phyloP scores from a whole-genome alignment of 2,113 vertebrate genomes.

The Actenoides lindsayi region DNA sequence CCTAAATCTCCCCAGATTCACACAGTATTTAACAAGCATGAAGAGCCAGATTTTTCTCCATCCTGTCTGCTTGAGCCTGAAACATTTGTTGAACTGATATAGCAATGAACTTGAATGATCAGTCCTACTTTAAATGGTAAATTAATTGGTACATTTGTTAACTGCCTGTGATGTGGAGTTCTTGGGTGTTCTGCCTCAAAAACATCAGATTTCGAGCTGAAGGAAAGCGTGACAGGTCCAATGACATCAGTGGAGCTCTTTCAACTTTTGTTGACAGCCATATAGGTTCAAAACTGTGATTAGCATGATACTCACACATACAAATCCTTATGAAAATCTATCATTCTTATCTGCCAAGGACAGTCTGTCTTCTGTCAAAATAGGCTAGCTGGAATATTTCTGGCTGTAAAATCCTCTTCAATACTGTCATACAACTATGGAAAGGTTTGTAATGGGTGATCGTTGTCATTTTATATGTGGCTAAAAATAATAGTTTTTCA shows the following conservation, averaged over 20 bases:
- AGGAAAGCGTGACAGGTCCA: neutral
- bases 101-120: neutral
- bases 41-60: neutral
- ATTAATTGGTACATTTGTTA: neutral
- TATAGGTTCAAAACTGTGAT: neutral
- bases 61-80: neutral
- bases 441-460: constrained; percentile 36
- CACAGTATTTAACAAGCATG: neutral
- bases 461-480: neutral
- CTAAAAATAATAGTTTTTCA: neutral
- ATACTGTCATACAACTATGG: constrained; percentile 59
- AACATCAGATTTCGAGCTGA: neutral
- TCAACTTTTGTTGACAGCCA: neutral
- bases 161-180: neutral
- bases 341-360: neutral
- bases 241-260: neutral
- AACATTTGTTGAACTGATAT: neutral
- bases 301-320: neutral
- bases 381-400: constrained; percentile 58
- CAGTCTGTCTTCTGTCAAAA: constrained; percentile 39
- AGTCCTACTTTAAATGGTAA: neutral
- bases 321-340: neutral
- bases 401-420: constrained; percentile 39
- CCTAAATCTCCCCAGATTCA: neutral
- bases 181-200: neutral